Base-by-base conservation (phyloP, 2,797 vertebrate genomes). In the Buceros bicornis region DNA sequence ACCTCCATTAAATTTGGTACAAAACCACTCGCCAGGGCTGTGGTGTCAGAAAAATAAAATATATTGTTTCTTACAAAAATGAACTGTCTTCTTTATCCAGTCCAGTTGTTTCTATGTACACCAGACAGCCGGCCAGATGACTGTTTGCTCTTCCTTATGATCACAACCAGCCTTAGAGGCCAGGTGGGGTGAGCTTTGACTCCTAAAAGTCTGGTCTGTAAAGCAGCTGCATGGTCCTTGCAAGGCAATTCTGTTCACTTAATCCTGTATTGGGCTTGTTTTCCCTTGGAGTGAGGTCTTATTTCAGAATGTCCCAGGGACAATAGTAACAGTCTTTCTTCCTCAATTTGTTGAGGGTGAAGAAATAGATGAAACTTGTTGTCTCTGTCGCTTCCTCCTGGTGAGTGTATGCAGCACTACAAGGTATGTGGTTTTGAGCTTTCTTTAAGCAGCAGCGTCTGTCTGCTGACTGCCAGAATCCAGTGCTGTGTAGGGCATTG, bases 1-100 rank as follows among this genome's bases (percentile, higher is more conserved):
- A 99, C 99, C 98, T 99, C 98, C 99, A 99, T 99, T 99, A 99
- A 99, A 99, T 99, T 99, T 99, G 99, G 99, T 99, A 99, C 99
- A 99, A 99, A 99, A 99, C 99, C 99, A 99, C 99, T 99, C 98
- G 98, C 99, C 99, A 99, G 99, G 99, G 99, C 99, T 99, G 99
- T 99, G 99, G 98, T 99, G 99, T 99, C 99, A 99, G 99, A 99
- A 99, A 99, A 99, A 99, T 99, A 99, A 99, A 99, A 99, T 99
- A 99, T 99, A 99, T 99, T 99, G 99, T 99, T 99, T 99, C 98
- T 98, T 99, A 99, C 98, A 98, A 99, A 98, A 98, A 69, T 25
- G 89, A 97, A 90, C 94, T 83, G 97, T 96, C 74, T 79, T 81
- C 93, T 97, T 96, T 95, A 88, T 86, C 76, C 86, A 74, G 12